Evolutionary conservation across 2,797 vertebrate species (phyloP), one percentile per base, ranked within the genome.

Genomic region (Hozukius guyotensis): DNA sequence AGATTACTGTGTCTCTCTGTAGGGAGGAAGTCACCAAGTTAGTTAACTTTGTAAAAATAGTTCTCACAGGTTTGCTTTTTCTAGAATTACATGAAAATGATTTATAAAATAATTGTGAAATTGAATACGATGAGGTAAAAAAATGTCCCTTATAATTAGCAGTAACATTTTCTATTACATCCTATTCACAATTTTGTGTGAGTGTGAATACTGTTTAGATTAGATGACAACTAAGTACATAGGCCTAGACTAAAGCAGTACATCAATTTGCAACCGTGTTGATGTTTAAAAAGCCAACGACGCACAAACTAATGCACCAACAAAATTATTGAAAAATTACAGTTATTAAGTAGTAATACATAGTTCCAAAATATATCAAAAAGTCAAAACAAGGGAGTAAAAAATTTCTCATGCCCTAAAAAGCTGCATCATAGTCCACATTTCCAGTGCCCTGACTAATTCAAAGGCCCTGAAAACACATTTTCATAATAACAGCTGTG

Each of bases 1-100:
- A 95, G 56, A 95, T 95, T 11, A 94, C 91, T 0, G 95, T 93
- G 78, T 95, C 94, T 82, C 93, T 94, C 95, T 95, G 87, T 22
- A 11, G 75, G 78, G 71, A 57, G 60, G 14, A 72, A 20, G n/a
- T 36, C 49, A 77, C 22, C 2, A 22, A 16, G 36, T 75, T 61
- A 71, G 12, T 53, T 2, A 36, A 67, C 13, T 22, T 12, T 2
- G 55, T 18, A 10, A 34, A 53, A 64, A 10, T 38, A 65, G 16
- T 11, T 36, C 12, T 24, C 20, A 7, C 4, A 5, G 60, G 20
- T 38, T 13, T 16, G 3, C 6, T 62, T 62, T 34, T 62, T 32
- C 20, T 62, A 46, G 14, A 29, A 29, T 9, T 12, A 66, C 42
- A 49, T 29, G 2, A 46, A 8, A 7, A 36, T n/a, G 22, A 34